A percentile compares a stretch with the other conserved stretches of the same genome.
These are phyloP conservation scores for Eulacestoma nigropectus DNA, from an alignment of 2,113 vertebrate species.

Conservation along the genomic window DNA sequence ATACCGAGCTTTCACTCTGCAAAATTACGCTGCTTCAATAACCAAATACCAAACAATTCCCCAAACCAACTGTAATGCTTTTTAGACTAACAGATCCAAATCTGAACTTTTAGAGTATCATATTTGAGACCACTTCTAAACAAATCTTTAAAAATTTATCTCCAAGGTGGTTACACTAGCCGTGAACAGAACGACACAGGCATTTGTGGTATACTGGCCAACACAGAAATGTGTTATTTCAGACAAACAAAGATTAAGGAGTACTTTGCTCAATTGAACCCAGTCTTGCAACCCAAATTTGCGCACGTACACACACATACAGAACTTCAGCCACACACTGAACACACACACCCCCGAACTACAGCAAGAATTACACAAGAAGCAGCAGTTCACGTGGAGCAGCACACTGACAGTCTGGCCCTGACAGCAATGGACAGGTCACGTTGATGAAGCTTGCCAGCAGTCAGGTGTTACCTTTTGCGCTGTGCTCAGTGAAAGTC, in stretches of 20 bases:
- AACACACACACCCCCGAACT: not conserved
- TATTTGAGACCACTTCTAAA: not conserved
- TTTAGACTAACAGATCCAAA: not conserved
- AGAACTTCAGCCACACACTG: not conserved
- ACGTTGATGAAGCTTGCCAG: not conserved
- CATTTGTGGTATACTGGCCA: not conserved
- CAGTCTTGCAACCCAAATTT: not conserved
- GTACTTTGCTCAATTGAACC: not conserved
- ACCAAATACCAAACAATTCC: not conserved
- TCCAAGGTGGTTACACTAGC: not conserved
- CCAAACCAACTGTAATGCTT: not conserved
- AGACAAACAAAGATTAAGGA: not conserved
- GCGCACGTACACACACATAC: not conserved
- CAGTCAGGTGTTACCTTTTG: not conserved
- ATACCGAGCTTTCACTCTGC: not conserved
- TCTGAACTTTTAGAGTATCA: not conserved
- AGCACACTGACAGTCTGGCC: not conserved
- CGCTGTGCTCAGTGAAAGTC: not conserved
- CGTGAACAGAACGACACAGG: accelerated
- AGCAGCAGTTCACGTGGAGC: not conserved
- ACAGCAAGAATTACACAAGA: not conserved
- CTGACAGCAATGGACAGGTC: not conserved
- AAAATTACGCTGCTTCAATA: not conserved
- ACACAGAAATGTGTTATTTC: not conserved
- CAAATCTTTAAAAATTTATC: not conserved